Percentiles rank a stretch among this genome's conserved stretches.
Conservation (phyloP, 2,113 vertebrate genomes). For the Sinocyclocheilus anshuiensis region DNA sequence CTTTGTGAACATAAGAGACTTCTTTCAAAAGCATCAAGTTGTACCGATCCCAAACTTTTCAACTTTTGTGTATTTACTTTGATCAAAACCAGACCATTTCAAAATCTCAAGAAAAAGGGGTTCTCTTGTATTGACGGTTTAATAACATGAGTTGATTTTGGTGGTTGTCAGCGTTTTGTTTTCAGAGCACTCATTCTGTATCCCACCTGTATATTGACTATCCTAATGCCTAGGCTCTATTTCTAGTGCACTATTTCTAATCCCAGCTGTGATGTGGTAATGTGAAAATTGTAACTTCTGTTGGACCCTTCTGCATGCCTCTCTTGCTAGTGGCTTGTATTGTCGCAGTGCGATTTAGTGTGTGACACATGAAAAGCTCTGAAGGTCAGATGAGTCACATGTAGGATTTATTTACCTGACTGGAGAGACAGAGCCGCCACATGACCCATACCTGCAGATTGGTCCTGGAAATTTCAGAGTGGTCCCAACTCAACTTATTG, state of each 20-base stretch:
- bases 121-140: neutral
- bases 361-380: neutral
- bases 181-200: neutral
- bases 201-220: neutral
- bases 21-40: neutral
- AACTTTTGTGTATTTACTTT: neutral
- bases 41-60: neutral
- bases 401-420: neutral
- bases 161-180: neutral
- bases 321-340: neutral
- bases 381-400: slow-evolving; percentile 3
- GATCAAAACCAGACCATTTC: neutral
- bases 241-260: neutral
- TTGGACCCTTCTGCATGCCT: neutral
- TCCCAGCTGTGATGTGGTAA: too few species aligned
- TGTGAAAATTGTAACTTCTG: neutral
- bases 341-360: slow-evolving; percentile 3
- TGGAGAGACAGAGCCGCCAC: neutral
- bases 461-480: neutral
- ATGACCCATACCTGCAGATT: neutral
- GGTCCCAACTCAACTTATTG: neutral
- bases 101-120: neutral
- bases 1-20: neutral
- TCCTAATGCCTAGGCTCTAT: neutral
- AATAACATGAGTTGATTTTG: neutral